These are phyloP conservation scores for Chaetodon auriga DNA, from an alignment of 2,113 vertebrate species.

Conservation along the genomic window DNA sequence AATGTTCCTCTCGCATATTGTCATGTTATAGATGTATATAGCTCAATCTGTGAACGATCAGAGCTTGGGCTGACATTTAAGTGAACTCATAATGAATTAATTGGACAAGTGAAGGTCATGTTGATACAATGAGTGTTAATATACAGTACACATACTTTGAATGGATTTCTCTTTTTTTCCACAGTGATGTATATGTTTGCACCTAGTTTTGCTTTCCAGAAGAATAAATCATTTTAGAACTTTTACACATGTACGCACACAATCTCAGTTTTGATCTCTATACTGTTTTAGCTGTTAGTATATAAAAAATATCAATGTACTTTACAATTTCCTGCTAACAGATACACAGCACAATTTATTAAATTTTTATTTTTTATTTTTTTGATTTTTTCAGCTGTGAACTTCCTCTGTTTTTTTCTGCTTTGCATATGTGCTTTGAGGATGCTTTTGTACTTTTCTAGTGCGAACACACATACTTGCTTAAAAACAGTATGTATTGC, in stretches of 20 bases:
- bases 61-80: slow-evolving; percentile 56
- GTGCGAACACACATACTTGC: too few species aligned
- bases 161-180: background rate
- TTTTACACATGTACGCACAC: too few species aligned
- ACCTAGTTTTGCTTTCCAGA: background rate
- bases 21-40: background rate
- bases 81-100: slow-evolving; percentile 64
- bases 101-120: slow-evolving; percentile 34
- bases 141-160: slow-evolving; percentile 16
- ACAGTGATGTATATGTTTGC: background rate
- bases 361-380: too few species aligned
- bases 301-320: background rate
- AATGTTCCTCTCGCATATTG: background rate
- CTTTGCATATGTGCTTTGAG: background rate
- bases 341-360: too few species aligned
- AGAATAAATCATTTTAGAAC: background rate
- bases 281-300: background rate
- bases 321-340: too few species aligned
- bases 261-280: too few species aligned
- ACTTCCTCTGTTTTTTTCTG: background rate
- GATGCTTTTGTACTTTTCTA: too few species aligned
- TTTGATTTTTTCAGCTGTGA: background rate
- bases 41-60: slow-evolving; percentile 8
- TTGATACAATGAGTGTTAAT: slow-evolving; percentile 47
- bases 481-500: too few species aligned